phyloP scores from a whole-genome alignment of 2,797 vertebrate genomes.

The Enteromius viviparus region DNA sequence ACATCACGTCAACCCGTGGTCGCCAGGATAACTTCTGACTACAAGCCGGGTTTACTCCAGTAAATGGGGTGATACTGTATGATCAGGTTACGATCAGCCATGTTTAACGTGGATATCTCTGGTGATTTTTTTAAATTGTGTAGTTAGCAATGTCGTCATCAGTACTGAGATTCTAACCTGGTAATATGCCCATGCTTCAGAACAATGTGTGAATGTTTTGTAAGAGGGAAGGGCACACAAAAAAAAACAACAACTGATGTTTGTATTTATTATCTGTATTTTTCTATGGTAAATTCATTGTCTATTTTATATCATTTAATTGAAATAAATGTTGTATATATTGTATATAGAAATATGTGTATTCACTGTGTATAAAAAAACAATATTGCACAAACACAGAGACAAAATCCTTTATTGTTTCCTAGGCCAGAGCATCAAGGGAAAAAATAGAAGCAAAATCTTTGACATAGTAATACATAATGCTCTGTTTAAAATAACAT shows the following conservation, averaged over 20 bases:
- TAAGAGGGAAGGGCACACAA: slow-evolving; percentile 82
- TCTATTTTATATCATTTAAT: slow-evolving; percentile 87
- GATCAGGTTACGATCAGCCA: slow-evolving; percentile 37
- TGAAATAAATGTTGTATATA: slow-evolving; percentile 89
- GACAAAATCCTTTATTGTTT: slow-evolving; percentile 67
- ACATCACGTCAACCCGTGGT: slow-evolving; percentile 51
- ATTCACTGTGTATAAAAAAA: slow-evolving; percentile 30
- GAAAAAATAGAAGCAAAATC: slow-evolving; percentile 82
- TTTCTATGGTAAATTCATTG: slow-evolving; percentile 87
- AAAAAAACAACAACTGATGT: slow-evolving; percentile 66
- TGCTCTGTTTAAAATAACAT: slow-evolving; percentile 46
- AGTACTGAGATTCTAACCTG: slow-evolving; percentile 76
- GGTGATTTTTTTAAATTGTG: slow-evolving; percentile 61
- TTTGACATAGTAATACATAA: slow-evolving; percentile 55
- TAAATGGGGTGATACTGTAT: slow-evolving; percentile 44
- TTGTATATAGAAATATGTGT: slow-evolving; percentile 79
- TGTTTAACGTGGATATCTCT: slow-evolving; percentile 45
- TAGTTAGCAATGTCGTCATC: slow-evolving; percentile 78
- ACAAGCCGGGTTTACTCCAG: slow-evolving; percentile 46
- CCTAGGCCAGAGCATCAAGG: slow-evolving; percentile 65
- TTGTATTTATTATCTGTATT: slow-evolving; percentile 88
- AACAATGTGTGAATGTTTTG: slow-evolving; percentile 82
- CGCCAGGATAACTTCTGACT: slow-evolving; percentile 22
- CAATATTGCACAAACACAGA: slow-evolving; percentile 2
- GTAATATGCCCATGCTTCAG: slow-evolving; percentile 74